These are phyloP conservation scores for Argynnis bischoffii DNA, from an alignment of 2,888 invertebrate genomes.

Conservation along the genomic window DNA sequence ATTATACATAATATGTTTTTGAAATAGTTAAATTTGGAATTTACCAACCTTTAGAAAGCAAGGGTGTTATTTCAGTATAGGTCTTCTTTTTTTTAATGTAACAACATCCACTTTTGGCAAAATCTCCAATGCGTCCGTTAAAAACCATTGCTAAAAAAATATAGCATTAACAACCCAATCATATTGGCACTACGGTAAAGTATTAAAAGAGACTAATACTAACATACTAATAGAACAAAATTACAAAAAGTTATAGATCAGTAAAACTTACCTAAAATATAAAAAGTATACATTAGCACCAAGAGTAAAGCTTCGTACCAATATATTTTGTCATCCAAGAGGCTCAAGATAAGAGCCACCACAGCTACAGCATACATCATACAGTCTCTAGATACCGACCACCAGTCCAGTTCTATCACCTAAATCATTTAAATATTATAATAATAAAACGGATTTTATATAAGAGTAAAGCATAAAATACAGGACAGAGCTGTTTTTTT, in stretches of 20 bases:
- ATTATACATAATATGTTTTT: too few relatives aligned
- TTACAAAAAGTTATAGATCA: too few relatives aligned
- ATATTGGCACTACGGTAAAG: neutral
- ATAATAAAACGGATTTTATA: neutral
- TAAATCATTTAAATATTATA: conserved; percentile 46
- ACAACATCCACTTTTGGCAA: conserved; percentile 75
- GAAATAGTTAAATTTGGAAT: neutral
- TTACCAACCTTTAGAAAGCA: conserved; percentile 60
- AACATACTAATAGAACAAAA: too few relatives aligned
- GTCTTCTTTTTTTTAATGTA: conserved; percentile 71
- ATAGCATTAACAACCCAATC: too few relatives aligned
- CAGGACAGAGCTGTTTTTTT: too few relatives aligned
- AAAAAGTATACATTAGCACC: conserved; percentile 86
- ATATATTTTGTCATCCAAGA: conserved; percentile 87
- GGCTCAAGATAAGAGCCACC: conserved; percentile 84
- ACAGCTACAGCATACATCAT: conserved; percentile 88
- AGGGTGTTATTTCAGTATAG: conserved; percentile 80
- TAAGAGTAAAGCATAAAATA: neutral
- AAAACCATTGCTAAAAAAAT: conserved; percentile 85
- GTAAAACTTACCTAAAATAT: conserved; percentile 83
- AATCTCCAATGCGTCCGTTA: conserved; percentile 82
- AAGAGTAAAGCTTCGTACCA: conserved; percentile 90
- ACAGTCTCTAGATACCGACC: conserved; percentile 89
- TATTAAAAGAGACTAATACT: neutral
- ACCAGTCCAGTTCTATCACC: conserved; percentile 88